Conservation (phyloP, 1,140 invertebrate species). For the Phymastichus coffea region DNA sequence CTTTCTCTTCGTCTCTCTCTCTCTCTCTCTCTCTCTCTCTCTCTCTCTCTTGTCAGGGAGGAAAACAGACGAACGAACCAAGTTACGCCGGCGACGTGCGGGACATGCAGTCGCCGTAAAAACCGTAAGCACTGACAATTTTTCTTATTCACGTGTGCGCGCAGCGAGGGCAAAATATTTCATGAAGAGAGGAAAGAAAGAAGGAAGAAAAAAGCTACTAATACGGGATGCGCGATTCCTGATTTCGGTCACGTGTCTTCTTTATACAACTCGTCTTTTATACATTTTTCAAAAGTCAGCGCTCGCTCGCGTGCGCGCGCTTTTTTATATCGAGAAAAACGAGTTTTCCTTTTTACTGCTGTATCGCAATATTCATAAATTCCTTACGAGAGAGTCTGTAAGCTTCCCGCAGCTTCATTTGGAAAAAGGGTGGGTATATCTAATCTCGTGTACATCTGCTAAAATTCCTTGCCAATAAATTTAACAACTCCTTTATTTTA, state of each 20-base stretch:
- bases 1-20: neutral
- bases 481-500: too few relatives aligned
- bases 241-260: constrained; percentile 41
- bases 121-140: neutral
- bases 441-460: constrained; percentile 2
- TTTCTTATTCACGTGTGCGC: constrained; percentile 43
- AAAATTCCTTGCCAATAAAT: constrained; percentile 9
- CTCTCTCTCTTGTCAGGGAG: neutral
- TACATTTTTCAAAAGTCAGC: too few relatives aligned
- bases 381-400: too few relatives aligned
- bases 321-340: constrained; percentile 29
- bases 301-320: neutral
- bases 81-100: too few relatives aligned
- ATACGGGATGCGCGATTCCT: constrained; percentile 29
- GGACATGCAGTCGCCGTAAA: too few relatives aligned
- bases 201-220: neutral
- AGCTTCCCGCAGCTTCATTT: neutral
- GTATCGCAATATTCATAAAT: constrained; percentile 28
- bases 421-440: constrained; percentile 17
- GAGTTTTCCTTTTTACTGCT: constrained; percentile 23
- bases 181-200: constrained; percentile 29
- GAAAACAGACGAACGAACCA: too few relatives aligned
- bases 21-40: neutral
- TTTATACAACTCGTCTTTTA: too few relatives aligned
- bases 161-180: constrained; percentile 43